Conservation (phyloP, 1,140 invertebrate species). For the Drosophila pseudoananassae region DNA sequence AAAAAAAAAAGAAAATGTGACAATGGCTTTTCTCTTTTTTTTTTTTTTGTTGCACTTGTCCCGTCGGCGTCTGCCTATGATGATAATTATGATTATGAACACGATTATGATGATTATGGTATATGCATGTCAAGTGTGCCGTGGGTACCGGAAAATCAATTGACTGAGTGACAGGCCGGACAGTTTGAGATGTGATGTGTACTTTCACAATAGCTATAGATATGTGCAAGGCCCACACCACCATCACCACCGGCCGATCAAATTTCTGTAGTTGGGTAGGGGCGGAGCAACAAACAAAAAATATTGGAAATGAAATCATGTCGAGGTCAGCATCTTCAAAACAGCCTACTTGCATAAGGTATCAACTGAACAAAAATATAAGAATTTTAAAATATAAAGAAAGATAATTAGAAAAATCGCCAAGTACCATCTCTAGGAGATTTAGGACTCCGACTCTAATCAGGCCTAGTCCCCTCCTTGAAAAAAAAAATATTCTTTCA, state of each 20-base stretch:
- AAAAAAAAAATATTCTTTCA: background rate
- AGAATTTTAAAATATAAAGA: background rate
- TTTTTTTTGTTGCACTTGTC: background rate
- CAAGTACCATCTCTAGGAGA: too few relatives aligned
- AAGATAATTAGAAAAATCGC: too few relatives aligned
- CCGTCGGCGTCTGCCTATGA: constrained; percentile 4
- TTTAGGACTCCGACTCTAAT: too few relatives aligned
- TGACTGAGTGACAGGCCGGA: constrained; percentile 67
- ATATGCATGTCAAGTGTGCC: constrained; percentile 76
- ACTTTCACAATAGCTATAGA: constrained; percentile 67
- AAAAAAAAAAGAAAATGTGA: constrained; percentile 36
- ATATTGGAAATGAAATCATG: constrained; percentile 44
- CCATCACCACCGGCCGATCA: constrained; percentile 31
- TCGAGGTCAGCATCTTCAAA: constrained; percentile 48
- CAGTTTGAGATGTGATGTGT: constrained; percentile 40
- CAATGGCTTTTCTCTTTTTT: constrained; percentile 28
- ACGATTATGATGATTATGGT: constrained; percentile 26
- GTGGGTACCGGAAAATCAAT: constrained; percentile 78
- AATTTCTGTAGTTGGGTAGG: constrained; percentile 67
- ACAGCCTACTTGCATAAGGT: constrained; percentile 27
- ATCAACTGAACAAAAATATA: constrained; percentile 3
- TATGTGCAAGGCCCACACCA: constrained; percentile 24
- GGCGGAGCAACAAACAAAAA: constrained; percentile 25
- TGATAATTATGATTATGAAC: constrained; percentile 27
- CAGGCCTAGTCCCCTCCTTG: too few relatives aligned